Percentiles rank a stretch among this genome's conserved stretches.
Evolutionary conservation across 2,888 invertebrate species (phyloP).

Genomic region (Andrena chrysosceles): DNA sequence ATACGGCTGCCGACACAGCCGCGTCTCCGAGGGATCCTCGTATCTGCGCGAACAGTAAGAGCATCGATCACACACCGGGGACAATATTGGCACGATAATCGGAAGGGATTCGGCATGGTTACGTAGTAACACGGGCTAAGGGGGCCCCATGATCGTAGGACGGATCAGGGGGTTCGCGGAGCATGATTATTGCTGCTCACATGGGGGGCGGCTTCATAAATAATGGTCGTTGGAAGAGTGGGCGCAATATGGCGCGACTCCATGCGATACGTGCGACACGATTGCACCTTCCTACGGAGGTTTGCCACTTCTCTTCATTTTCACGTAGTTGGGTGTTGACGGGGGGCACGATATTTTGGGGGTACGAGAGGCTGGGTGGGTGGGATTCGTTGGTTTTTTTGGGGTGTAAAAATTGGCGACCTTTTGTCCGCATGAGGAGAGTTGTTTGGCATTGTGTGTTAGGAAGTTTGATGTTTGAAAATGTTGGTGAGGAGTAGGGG

Average conservation of each 20-base stretch:
- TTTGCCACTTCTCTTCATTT: slow-evolving; percentile 38
- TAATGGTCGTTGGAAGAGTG: slow-evolving; percentile 50
- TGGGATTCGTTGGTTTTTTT: not conserved
- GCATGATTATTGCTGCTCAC: slow-evolving; percentile 58
- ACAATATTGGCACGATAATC: slow-evolving; percentile 82
- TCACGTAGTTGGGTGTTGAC: slow-evolving; percentile 15
- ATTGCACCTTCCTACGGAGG: slow-evolving; percentile 27
- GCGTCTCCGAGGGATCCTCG: slow-evolving; percentile 67
- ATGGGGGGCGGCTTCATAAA: slow-evolving; percentile 54
- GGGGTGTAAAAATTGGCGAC: not conserved
- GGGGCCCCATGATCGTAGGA: slow-evolving; percentile 44
- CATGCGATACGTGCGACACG: not conserved
- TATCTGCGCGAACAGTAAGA: slow-evolving; percentile 73
- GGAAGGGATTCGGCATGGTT: slow-evolving; percentile 77
- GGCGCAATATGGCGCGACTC: slow-evolving; percentile 55
- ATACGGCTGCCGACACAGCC: slow-evolving; percentile 47
- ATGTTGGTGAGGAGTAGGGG: not conserved
- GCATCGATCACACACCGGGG: slow-evolving; percentile 79
- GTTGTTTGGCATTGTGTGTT: not conserved
- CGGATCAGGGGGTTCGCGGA: slow-evolving; percentile 46
- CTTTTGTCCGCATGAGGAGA: not conserved
- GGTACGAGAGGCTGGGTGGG: not conserved
- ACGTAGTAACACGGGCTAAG: slow-evolving; percentile 59
- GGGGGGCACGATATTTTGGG: not conserved
- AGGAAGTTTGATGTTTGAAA: not conserved